phyloP scores from a whole-genome alignment of 1,140 invertebrate species.

The Hyles vespertilio region DNA sequence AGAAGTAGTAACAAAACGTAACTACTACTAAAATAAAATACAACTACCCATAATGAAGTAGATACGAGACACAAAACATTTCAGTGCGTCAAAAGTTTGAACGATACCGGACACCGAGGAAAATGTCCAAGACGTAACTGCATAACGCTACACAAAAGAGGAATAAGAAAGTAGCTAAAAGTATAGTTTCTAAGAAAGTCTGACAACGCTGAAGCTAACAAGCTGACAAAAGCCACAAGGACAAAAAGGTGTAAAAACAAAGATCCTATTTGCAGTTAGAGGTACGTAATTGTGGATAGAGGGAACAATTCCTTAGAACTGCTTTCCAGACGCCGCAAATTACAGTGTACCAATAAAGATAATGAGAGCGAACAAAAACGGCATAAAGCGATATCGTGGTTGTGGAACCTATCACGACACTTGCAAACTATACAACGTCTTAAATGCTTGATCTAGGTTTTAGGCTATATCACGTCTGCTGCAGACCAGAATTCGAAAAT shows the following conservation, averaged over 20 bases:
- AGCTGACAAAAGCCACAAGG: not conserved
- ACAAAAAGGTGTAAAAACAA: constrained; percentile 15
- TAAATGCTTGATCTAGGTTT: no score
- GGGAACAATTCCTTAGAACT: constrained; percentile 15
- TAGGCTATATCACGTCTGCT: no score
- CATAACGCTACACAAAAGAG: no score
- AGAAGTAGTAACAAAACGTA: no score
- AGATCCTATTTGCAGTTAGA: constrained; percentile 16
- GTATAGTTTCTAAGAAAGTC: not conserved
- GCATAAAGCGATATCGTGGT: constrained; percentile 8
- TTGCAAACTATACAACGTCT: not conserved
- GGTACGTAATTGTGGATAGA: constrained; percentile 10
- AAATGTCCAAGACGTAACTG: no score
- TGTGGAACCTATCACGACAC: constrained; percentile 13
- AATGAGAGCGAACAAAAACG: constrained; percentile 16
- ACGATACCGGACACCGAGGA: no score
- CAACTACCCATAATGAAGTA: no score
- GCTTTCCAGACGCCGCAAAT: constrained; percentile 9
- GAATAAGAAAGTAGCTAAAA: no score
- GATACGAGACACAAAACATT: no score
- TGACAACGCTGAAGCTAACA: constrained; percentile 2
- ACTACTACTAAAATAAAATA: no score
- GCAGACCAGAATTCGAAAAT: no score
- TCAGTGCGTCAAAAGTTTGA: no score
- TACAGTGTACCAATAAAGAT: constrained; percentile 20